Evolutionary conservation across 2,888 invertebrate genomes (phyloP).

Genomic region (Drosophila setosimentum): DNA sequence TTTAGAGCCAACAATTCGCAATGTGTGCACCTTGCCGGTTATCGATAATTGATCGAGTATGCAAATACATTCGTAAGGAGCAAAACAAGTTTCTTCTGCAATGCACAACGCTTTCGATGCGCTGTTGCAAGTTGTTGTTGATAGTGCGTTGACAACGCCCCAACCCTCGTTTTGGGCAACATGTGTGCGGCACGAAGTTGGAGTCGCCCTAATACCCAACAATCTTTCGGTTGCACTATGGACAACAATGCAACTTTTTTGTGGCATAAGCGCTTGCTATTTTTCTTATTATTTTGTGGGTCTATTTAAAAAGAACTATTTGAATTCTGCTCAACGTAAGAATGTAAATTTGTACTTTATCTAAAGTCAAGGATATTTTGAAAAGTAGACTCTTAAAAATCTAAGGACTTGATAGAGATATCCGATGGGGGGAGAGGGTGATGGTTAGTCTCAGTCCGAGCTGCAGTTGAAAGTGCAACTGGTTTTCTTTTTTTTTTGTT

Average conservation of each 20-base stretch:
- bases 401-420: background rate
- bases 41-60: slow-evolving; percentile 41
- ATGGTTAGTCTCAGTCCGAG: slow-evolving; percentile 17
- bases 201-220: slow-evolving; percentile 6
- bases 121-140: slow-evolving; percentile 31
- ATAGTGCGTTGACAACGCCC: slow-evolving; percentile 5
- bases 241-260: background rate
- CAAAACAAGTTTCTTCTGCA: slow-evolving; percentile 26
- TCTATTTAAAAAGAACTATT: background rate
- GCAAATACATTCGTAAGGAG: slow-evolving; percentile 2
- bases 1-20: background rate
- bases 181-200: slow-evolving; percentile 48
- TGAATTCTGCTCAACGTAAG: background rate
- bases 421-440: background rate
- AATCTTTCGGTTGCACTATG: background rate
- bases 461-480: slow-evolving; percentile 41
- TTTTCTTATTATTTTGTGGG: background rate
- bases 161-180: slow-evolving; percentile 42
- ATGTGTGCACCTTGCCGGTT: background rate
- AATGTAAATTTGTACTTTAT: background rate
- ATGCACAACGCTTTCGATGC: slow-evolving; percentile 30
- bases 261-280: background rate
- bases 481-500: slow-evolving; percentile 33
- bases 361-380: background rate
- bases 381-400: background rate